Percentiles rank a stretch among this genome's conserved stretches.
Conservation (phyloP, 2,888 invertebrate species). For the Psylliodes chrysocephalus region DNA sequence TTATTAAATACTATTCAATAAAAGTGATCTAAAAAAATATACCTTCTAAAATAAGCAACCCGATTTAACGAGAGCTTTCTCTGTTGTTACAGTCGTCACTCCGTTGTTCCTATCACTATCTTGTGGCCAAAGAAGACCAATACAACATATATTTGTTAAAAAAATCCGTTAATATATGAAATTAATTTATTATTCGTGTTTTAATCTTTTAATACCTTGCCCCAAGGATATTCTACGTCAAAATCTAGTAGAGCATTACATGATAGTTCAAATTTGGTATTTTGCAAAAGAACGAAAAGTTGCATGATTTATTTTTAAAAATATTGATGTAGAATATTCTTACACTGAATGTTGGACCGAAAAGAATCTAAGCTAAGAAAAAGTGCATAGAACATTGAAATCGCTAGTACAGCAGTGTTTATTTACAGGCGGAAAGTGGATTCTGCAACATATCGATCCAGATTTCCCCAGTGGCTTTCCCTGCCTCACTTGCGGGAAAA, state of each 20-base stretch:
- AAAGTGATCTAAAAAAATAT: too few relatives aligned
- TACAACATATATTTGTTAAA: slow-evolving; percentile 15
- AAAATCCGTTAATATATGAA: slow-evolving; percentile 16
- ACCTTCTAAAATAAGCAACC: too few relatives aligned
- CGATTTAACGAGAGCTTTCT: too few relatives aligned
- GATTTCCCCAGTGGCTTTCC: slow-evolving; percentile 57
- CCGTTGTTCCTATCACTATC: slow-evolving; percentile 24
- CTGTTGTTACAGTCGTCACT: slow-evolving; percentile 45
- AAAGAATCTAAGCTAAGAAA: slow-evolving; percentile 21
- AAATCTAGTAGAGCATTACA: too few relatives aligned
- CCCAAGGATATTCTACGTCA: slow-evolving; percentile 6
- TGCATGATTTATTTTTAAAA: neutral
- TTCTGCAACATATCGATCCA: slow-evolving; percentile 56
- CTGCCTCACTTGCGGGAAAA: slow-evolving; percentile 81
- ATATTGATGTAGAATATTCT: slow-evolving; percentile 15
- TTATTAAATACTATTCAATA: too few relatives aligned
- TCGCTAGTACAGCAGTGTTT: slow-evolving; percentile 61
- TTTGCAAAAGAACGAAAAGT: too few relatives aligned
- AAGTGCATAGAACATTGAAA: slow-evolving; percentile 39
- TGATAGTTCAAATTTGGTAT: too few relatives aligned
- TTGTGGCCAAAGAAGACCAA: slow-evolving; percentile 35
- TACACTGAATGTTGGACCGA: slow-evolving; percentile 46
- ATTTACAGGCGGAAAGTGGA: slow-evolving; percentile 62
- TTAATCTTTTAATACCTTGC: slow-evolving; percentile 12
- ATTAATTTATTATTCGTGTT: slow-evolving; percentile 8